Percentiles rank a stretch among this genome's conserved stretches.
Conservation (phyloP, 2,797 vertebrate genomes). For the Pygocentrus nattereri region DNA sequence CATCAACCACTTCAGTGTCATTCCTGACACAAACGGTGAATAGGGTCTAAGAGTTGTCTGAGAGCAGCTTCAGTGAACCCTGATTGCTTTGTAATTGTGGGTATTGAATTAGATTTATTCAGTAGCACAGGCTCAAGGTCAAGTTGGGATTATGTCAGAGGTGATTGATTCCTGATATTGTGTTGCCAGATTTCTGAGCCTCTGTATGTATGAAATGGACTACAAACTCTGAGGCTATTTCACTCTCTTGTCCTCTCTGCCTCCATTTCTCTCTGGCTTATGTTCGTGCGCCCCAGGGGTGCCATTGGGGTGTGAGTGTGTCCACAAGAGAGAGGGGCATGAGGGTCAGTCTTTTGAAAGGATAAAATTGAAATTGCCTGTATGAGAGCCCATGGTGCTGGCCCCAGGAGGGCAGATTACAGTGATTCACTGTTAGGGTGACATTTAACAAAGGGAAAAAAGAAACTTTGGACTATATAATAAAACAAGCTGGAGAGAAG, state of each 20-base stretch:
- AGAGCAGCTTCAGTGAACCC: neutral
- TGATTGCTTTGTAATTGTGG: neutral
- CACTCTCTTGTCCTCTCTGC: conserved; percentile 13
- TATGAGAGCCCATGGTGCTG: conserved; percentile 27
- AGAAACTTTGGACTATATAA: conserved; percentile 41
- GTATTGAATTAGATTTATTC: conserved; percentile 33
- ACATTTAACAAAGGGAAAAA: conserved; percentile 57
- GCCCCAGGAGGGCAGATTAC: conserved; percentile 50
- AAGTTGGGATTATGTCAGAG: conserved; percentile 24
- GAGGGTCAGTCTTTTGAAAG: conserved; percentile 34
- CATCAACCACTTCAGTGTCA: neutral
- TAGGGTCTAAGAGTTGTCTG: neutral
- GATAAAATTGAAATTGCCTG: conserved; percentile 52
- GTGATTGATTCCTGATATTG: conserved; percentile 31
- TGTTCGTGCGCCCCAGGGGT: conserved; percentile 46
- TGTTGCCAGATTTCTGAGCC: conserved; percentile 1
- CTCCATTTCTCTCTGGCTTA: conserved; percentile 37
- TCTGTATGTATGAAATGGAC: conserved; percentile 23
- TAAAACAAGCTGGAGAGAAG: conserved; percentile 21
- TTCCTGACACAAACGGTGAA: neutral
- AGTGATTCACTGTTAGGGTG: conserved; percentile 51
- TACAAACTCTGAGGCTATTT: conserved; percentile 37
- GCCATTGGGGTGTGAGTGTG: conserved; percentile 41
- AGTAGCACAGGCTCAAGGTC: conserved; percentile 17
- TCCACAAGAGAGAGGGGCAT: conserved; percentile 25